Base-by-base conservation (phyloP, 2,888 invertebrate genomes). In the Sminthurinus aureus region DNA sequence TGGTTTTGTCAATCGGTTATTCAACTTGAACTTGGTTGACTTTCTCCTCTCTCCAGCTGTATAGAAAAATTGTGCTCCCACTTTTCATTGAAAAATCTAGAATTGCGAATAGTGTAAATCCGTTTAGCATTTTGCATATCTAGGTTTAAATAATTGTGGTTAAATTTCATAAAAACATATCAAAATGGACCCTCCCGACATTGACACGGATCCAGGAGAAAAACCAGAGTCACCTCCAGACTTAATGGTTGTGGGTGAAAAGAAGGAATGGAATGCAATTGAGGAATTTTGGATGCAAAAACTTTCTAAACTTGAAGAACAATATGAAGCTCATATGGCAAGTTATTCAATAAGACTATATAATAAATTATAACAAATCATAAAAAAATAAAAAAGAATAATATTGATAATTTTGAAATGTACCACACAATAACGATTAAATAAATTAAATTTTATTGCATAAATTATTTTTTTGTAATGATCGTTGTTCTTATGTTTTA, bases 201-300 rank as follows among this genome's bases (percentile, higher is more conserved):
- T 73, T 13, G 66, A 77, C n/a, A 66, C 22, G 9, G 69, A 78
- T 0, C n/a, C 77, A 0, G 71, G 18, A 6, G 13, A n/a, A 2
- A 2, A 26, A 18, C 15, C 73, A 6, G 69, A 69, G 3, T 73
- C 73, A 50, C 24, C 67, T 12, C 82, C 78, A 51, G 82, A 80
- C 18, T 84, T 87, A 20, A 82, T 85, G 83, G 84, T 86, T 12
- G 83, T 87, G 26, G 88, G 88, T 0, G 83, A 82, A 64, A 85
- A 85, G 66, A 87, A 87, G 75, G 86, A 84, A 2, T 74, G 82
- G 51, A 85, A 86, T 80, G 85, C 87, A 11, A 24, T 88, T 58
- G 87, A 88, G 78, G 88, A 88, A 74, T 88, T 85, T 84, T 88
- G 88, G 88, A 87, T 87, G 85, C 85, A 84, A 73, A 88, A 87